A percentile compares a stretch with the other conserved stretches of the same genome.
Conservation (phyloP, 2,797 vertebrate species). For the Notolepis coatsorum region DNA sequence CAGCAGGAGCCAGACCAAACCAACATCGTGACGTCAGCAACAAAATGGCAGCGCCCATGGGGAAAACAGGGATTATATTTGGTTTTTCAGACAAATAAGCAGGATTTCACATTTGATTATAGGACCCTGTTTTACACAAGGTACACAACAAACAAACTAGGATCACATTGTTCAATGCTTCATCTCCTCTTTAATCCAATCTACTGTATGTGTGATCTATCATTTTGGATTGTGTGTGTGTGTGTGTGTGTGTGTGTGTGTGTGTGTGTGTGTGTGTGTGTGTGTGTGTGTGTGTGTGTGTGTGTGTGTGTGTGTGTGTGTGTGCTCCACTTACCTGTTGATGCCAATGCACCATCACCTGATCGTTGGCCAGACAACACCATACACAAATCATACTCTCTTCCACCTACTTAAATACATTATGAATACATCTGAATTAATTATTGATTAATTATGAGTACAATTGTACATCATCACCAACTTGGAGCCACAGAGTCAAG, state of each 20-base stretch:
- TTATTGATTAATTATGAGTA: too few species aligned
- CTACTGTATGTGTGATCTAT: too few species aligned
- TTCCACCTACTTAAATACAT: background rate
- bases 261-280: background rate
- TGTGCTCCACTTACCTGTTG: conserved; percentile 61
- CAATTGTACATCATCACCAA: too few species aligned
- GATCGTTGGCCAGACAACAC: conserved; percentile 30
- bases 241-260: background rate
- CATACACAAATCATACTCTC: conserved; percentile 26
- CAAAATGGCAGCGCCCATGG: background rate
- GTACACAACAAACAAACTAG: background rate
- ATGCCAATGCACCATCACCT: conserved; percentile 53
- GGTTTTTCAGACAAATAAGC: too few species aligned
- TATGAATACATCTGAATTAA: too few species aligned
- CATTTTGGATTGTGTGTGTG: background rate
- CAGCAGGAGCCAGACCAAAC: too few species aligned
- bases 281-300: background rate
- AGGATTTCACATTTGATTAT: too few species aligned
- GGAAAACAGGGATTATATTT: background rate
- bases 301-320: background rate
- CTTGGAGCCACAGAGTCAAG: too few species aligned
- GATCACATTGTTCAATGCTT: background rate
- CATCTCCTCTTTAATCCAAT: background rate
- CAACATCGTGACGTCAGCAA: background rate
- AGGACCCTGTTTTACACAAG: background rate